Evolutionary conservation across 2,888 invertebrate genomes (phyloP), one percentile per base, ranked within the genome.

Genomic region (Cantharis nigra): DNA sequence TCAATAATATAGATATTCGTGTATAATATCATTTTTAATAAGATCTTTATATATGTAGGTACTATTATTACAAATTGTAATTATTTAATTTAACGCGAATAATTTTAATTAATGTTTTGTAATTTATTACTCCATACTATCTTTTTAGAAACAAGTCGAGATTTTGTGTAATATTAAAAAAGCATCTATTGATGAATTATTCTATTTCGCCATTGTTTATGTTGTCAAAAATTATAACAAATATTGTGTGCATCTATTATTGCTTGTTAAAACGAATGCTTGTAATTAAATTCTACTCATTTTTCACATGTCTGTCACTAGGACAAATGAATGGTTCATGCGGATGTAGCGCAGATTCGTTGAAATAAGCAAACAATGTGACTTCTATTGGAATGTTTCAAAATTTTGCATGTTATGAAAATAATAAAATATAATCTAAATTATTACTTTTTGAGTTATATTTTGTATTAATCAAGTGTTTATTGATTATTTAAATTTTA

Each of bases 251-350:
- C 62, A 67, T 73, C 74, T 74, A 74, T 74, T 74, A 74, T 65
- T 77, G 69, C 63, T 71, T 71, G 74, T 74, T 75, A 77, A 72
- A 77, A 77, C 71, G 33, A 73, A 77, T 74, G 77, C 64, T 33
- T 33, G 71, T 77, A 77, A 77, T 77, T 77, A 77, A 77, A 77
- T 77, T 77, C 74, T 71, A 74, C 74, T 77, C 74, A 72, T 77
- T 72, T 73, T 75, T 74, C 20, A 63, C 69, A 64, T 71, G 70
- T 71, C 77, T 77, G 77, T 77, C 74, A 77, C 16, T 16, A 28
- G 63, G 72, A 74, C 74, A 77, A 77, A 77, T 74, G 77, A 69
- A 71, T 74, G 69, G 72, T 75, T 49, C 72, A 74, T 10, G 64
- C 70, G 70, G 74, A 77, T 77, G 77, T 77, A 75, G 77, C 74